Evolutionary conservation across 2,113 vertebrate genomes (phyloP).

Genomic region (Podarcis cretensis): DNA sequence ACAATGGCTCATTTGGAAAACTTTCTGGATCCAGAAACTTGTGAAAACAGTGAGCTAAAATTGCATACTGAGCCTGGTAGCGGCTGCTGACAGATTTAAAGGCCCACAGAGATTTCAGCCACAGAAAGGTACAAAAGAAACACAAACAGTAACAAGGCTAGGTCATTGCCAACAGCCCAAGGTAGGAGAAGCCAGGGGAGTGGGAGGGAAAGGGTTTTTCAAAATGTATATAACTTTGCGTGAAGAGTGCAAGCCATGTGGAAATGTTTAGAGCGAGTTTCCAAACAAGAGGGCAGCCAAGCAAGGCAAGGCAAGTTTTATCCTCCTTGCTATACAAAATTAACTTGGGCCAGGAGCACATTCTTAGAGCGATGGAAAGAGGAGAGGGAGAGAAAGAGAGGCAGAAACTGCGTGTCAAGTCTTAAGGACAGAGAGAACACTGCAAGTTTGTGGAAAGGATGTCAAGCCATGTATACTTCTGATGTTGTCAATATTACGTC

Average conservation of each 20-base stretch:
- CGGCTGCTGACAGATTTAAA: slow-evolving; percentile 71
- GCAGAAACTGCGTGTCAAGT: slow-evolving; percentile 52
- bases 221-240: slow-evolving; percentile 32
- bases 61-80: slow-evolving; percentile 72
- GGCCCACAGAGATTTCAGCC: slow-evolving; percentile 59
- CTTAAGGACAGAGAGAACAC: slow-evolving; percentile 67
- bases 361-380: slow-evolving; percentile 46
- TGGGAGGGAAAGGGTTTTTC: slow-evolving; percentile 29
- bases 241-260: slow-evolving; percentile 70
- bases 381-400: slow-evolving; percentile 9
- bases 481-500: slow-evolving; percentile 37
- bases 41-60: slow-evolving; percentile 73
- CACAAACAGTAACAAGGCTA: slow-evolving; percentile 66
- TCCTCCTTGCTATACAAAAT: slow-evolving; percentile 62
- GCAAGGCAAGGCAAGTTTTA: slow-evolving; percentile 63
- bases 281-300: slow-evolving; percentile 68
- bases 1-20: slow-evolving; percentile 72
- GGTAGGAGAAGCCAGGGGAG: slow-evolving; percentile 43
- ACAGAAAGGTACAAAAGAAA: slow-evolving; percentile 74
- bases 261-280: slow-evolving; percentile 74
- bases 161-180: slow-evolving; percentile 66
- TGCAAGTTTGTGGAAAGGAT: slow-evolving; percentile 50
- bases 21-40: slow-evolving; percentile 62
- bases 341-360: slow-evolving; percentile 61
- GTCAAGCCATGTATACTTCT: slow-evolving; percentile 26